Conservation (phyloP, 2,113 vertebrate species). For the Suncus etruscus region DNA sequence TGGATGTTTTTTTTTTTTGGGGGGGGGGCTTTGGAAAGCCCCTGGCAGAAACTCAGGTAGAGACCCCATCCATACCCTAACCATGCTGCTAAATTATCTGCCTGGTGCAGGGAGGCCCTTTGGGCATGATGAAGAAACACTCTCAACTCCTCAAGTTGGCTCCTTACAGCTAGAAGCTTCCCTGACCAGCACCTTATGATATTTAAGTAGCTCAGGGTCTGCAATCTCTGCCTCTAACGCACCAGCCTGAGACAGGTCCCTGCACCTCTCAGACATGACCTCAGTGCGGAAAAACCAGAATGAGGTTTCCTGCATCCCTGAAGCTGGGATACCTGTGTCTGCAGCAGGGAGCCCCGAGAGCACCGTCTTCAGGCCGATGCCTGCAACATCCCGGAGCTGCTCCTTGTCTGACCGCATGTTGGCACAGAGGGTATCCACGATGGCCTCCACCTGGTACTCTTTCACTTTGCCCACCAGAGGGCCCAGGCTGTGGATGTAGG, state of each 20-base stretch:
- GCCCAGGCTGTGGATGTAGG: constrained; percentile 90
- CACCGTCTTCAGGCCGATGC: constrained; percentile 96
- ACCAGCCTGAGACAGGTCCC: background rate
- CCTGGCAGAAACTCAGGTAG: background rate
- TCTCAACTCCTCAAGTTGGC: background rate
- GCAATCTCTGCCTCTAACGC: background rate
- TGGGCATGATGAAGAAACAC: too few relatives aligned
- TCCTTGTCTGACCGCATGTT: constrained; percentile 98
- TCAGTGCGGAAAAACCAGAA: background rate
- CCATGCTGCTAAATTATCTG: background rate
- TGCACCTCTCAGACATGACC: background rate
- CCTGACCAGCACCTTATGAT: background rate
- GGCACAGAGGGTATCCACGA: constrained; percentile 94
- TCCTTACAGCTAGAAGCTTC: constrained; percentile 25
- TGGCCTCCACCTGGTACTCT: constrained; percentile 96
- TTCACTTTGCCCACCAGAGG: constrained; percentile 97
- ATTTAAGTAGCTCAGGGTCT: background rate
- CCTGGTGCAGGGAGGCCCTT: too few relatives aligned
- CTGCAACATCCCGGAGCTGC: constrained; percentile 95
- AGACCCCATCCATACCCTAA: background rate
- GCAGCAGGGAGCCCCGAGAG: constrained; percentile 93
- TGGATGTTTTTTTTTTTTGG: background rate
- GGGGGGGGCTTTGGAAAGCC: background rate
- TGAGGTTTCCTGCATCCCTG: background rate
- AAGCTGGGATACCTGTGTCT: constrained; percentile 89